Evolutionary conservation across 2,113 vertebrate genomes (phyloP).

Genomic region (Callipepla californica): DNA sequence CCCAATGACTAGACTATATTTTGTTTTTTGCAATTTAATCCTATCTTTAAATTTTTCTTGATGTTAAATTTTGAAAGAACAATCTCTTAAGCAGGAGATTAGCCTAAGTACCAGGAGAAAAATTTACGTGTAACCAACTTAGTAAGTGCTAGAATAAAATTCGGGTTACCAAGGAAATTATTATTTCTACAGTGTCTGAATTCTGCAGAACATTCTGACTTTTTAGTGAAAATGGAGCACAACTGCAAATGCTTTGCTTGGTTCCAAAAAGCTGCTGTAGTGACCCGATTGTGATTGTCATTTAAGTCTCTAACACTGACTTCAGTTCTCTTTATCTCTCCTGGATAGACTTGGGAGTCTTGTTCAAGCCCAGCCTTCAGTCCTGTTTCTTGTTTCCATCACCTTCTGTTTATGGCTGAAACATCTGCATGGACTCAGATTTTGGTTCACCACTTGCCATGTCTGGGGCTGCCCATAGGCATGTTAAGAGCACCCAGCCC

Average conservation of each 20-base stretch:
- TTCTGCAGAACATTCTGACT: not conserved
- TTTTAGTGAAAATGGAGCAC: not conserved
- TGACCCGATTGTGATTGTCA: slow-evolving; percentile 5
- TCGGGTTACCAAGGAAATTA: not conserved
- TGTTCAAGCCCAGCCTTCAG: not conserved
- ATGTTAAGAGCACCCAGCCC: not conserved
- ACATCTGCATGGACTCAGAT: rapidly evolving
- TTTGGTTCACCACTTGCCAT: not conserved
- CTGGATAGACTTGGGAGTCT: not conserved
- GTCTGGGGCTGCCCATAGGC: not conserved
- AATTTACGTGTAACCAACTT: not conserved
- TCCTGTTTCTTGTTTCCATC: not conserved
- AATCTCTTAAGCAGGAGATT: not conserved
- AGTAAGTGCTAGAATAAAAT: not conserved
- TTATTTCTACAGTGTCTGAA: not conserved
- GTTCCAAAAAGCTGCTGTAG: not conserved
- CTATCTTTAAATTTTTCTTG: not conserved
- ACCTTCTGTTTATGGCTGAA: not conserved
- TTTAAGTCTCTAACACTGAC: not conserved
- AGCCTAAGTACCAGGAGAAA: not conserved
- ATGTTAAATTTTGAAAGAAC: not conserved
- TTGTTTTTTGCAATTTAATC: not conserved
- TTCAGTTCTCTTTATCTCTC: not conserved
- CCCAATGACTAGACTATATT: not conserved
- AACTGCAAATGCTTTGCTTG: not conserved